Conservation (phyloP, 1,140 invertebrate species). For the Batillaria attramentaria region DNA sequence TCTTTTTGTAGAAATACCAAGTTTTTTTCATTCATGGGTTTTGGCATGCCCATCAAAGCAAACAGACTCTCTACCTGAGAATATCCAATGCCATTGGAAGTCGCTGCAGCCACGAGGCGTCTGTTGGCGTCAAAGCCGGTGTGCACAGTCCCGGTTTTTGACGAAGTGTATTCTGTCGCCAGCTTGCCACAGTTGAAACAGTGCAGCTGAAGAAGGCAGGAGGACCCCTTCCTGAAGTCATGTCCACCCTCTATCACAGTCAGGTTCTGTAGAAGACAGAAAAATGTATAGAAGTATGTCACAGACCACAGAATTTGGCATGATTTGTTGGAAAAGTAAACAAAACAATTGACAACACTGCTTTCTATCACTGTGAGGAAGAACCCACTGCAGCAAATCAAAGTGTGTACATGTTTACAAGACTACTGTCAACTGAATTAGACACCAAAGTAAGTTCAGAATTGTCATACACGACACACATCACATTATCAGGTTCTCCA, state of each 20-base stretch:
- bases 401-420: too few relatives aligned
- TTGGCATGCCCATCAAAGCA: constrained; percentile 1
- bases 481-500: too few relatives aligned
- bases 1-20: constrained; percentile 7
- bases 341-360: too few relatives aligned
- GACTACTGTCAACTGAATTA: too few relatives aligned
- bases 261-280: background rate
- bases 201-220: background rate
- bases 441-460: too few relatives aligned
- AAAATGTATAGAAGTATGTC: too few relatives aligned
- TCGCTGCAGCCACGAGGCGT: background rate
- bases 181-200: background rate
- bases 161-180: background rate
- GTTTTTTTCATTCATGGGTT: background rate
- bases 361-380: too few relatives aligned
- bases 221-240: background rate
- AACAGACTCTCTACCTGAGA: background rate
- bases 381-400: too few relatives aligned
- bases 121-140: constrained; percentile 12
- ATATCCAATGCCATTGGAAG: background rate
- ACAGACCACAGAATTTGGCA: too few relatives aligned
- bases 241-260: background rate
- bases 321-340: too few relatives aligned
- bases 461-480: too few relatives aligned
- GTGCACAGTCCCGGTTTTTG: background rate